Conservation (phyloP, 1,140 invertebrate genomes). For the Oedothorax gibbosus region DNA sequence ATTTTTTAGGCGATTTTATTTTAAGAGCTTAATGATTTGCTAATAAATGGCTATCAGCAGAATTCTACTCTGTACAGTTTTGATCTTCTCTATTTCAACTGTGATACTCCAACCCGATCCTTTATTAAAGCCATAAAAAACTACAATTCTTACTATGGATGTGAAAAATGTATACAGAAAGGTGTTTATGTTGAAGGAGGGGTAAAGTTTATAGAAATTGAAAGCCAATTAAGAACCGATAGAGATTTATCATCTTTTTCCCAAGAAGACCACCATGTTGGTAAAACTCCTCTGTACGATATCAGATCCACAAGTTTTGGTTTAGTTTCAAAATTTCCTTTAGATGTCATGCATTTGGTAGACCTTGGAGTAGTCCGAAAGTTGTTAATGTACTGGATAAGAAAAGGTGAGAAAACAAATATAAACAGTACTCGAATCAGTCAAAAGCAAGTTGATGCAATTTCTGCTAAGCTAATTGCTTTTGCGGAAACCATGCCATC, state of each 20-base stretch:
- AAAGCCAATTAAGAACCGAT: background rate
- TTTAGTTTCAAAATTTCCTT: slow-evolving; percentile 1
- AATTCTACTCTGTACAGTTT: background rate
- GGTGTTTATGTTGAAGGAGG: background rate
- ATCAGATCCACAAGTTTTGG: background rate
- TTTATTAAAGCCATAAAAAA: slow-evolving; percentile 8
- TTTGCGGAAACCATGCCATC: background rate
- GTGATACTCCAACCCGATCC: background rate
- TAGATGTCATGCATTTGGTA: background rate
- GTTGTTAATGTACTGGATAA: slow-evolving; percentile 1
- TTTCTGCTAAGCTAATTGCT: background rate
- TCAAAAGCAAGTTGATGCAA: background rate
- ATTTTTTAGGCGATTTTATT: slow-evolving; percentile 22
- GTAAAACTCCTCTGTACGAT: background rate
- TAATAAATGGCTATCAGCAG: background rate
- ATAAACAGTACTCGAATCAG: slow-evolving; percentile 1
- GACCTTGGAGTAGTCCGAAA: background rate
- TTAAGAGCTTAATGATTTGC: background rate
- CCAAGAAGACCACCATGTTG: background rate
- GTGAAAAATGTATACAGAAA: background rate
- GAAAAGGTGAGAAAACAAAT: background rate
- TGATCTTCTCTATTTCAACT: background rate
- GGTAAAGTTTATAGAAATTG: background rate
- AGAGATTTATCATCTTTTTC: background rate
- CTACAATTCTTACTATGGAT: background rate